These are phyloP conservation scores for Pocillopora damicornis DNA, from an alignment of 64 coral and sea anemone genomes.

Conservation along the genomic window DNA sequence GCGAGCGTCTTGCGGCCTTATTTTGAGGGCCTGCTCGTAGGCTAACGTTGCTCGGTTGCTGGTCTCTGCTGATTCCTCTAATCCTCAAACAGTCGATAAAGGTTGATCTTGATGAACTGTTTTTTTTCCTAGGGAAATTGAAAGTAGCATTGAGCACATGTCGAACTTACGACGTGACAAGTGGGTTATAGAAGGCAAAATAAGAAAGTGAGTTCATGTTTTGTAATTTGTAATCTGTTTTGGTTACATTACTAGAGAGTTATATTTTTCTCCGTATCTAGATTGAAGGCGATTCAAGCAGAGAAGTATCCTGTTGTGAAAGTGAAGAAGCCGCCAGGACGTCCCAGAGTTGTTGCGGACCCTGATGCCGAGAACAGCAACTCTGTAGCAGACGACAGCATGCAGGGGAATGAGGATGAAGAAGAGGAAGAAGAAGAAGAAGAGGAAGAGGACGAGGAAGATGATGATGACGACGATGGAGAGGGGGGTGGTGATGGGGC, in stretches of 20 bases:
- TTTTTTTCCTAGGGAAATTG: constrained; percentile 77
- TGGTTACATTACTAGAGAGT: background rate
- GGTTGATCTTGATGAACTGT: background rate
- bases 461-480: constrained; percentile 90
- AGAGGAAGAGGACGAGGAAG: constrained; percentile 95
- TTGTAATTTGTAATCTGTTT: background rate
- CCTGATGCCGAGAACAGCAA: constrained; percentile 73
- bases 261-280: background rate
- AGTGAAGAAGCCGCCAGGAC: constrained; percentile 85
- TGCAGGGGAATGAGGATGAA: constrained; percentile 82
- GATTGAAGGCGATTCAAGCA: constrained; percentile 87
- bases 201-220: constrained; percentile 81
- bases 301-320: constrained; percentile 96
- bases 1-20: no score
- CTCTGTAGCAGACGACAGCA: constrained; percentile 60
- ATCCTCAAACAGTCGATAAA: background rate
- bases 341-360: constrained; percentile 67
- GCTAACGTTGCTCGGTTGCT: background rate
- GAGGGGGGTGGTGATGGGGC: constrained; percentile 75
- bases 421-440: constrained; percentile 94
- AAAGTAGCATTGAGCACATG: constrained; percentile 94
- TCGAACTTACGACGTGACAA: constrained; percentile 90
- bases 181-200: constrained; percentile 93
- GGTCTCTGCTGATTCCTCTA: background rate
- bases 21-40: no score